Base-by-base conservation (phyloP, 2,888 invertebrate species). In the Osmoderma eremita region DNA sequence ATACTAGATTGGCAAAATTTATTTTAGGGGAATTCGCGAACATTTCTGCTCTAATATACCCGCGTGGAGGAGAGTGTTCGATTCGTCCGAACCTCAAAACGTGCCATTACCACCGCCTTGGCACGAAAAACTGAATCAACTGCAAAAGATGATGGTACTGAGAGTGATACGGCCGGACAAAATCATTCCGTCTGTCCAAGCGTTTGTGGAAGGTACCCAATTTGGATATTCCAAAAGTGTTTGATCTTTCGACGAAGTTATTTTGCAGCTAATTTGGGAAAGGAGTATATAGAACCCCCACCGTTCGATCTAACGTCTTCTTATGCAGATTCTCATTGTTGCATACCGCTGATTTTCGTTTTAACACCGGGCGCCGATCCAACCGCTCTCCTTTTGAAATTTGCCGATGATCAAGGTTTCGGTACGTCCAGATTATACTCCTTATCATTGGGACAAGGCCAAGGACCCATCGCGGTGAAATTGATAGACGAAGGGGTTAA, bases 351-450 rank as follows among this genome's bases (percentile, higher is more conserved):
- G 67, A 91, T 97, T 75, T 97, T 97, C 77, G 90, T 97, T 22
- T 83, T 97, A 69, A 95, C 96, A 0, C 95, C 97, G 0, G 97
- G 97, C 2, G 93, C 95, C 0, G 97, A 97, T 85, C 97, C 97
- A 0, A 95, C 94, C 77, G 93, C 93, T 20, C 88, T 93, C 0
- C 81, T 97, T 39, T 85, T 96, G 1, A 94, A 95, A 81, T 97
- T 96, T 82, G 95, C 97, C 18, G 95, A 96, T 71, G 95, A 95
- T 79, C 94, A 93, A 85, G 93, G 93, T 10, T 93, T 92, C 74
- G 92, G 92, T 62, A 86, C 88, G 12, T 91, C 86, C 73, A 88
- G 91, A 69, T 83, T 91, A 70, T 92, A 89, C 78, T 93, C 94
- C 0, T 83, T 97, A 38, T 97, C 97, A 0, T 83, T 97, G 68